Conservation (phyloP, 2,888 invertebrate species). For the Mythimna ferrago region DNA sequence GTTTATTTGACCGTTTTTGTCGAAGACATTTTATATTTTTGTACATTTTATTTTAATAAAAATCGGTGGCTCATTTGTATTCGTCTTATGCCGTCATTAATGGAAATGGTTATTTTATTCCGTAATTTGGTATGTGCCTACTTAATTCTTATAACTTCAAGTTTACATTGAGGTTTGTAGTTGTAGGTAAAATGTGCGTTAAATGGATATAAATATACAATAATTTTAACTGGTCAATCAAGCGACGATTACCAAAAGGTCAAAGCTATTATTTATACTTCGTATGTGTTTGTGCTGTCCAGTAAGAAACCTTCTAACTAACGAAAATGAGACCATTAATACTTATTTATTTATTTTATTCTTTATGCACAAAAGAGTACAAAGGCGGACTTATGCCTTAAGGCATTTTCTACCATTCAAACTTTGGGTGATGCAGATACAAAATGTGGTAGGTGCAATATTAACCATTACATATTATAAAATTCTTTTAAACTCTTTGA, state of each 20-base stretch:
- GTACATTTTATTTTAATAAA: background rate
- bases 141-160: background rate
- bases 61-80: background rate
- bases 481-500: no score
- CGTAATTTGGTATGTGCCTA: background rate
- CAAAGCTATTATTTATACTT: background rate
- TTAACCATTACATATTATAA: no score
- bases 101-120: slow-evolving; percentile 12
- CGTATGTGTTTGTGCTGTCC: background rate
- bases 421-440: no score
- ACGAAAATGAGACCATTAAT: no score
- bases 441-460: no score
- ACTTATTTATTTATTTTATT: no score
- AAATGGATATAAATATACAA: no score
- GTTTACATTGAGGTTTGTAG: background rate
- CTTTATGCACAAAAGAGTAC: no score
- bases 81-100: background rate
- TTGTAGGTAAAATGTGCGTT: no score
- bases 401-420: no score
- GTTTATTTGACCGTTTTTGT: background rate
- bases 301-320: background rate
- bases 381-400: no score
- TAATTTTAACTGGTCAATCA: background rate
- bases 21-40: background rate
- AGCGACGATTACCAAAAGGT: background rate